Percentiles rank a stretch among this genome's conserved stretches.
phyloP scores from a whole-genome alignment of 2,888 invertebrate genomes.

The Drosophila acutilabella region DNA sequence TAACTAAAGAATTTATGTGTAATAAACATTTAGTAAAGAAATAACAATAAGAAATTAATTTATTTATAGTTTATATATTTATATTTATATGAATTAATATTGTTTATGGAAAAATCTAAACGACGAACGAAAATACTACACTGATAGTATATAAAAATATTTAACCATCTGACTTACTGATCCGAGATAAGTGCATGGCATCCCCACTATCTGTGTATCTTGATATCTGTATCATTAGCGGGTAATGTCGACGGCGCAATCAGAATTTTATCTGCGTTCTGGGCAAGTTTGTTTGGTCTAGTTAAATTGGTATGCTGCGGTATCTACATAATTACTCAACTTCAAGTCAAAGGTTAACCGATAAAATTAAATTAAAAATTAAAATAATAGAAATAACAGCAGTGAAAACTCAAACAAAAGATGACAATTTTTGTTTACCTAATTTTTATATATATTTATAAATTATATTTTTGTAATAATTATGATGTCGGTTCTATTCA shows the following conservation, averaged over 20 bases:
- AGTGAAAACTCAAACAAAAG: neutral
- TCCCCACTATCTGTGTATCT: neutral
- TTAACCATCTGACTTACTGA: neutral
- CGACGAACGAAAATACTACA: no score
- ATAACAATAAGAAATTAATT: no score
- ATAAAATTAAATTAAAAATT: conserved; percentile 11
- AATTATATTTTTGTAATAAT: conserved; percentile 5
- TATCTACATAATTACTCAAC: conserved; percentile 20
- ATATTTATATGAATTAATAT: no score
- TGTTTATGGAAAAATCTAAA: no score
- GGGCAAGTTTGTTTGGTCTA: conserved; percentile 22
- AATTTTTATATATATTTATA: conserved; percentile 9
- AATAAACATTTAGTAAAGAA: no score
- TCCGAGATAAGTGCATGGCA: conserved; percentile 20
- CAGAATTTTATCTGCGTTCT: conserved; percentile 39
- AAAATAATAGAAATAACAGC: neutral
- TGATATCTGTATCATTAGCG: neutral
- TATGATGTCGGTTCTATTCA: conserved; percentile 9
- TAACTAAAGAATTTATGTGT: no score
- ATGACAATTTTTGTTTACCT: neutral
- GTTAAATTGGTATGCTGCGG: neutral
- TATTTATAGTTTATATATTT: no score
- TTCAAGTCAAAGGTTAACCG: conserved; percentile 34
- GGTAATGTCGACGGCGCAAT: conserved; percentile 7
- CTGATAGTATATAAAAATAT: neutral